phyloP scores from a whole-genome alignment of 1,140 invertebrate species.

The Neuroterus valhalla region DNA sequence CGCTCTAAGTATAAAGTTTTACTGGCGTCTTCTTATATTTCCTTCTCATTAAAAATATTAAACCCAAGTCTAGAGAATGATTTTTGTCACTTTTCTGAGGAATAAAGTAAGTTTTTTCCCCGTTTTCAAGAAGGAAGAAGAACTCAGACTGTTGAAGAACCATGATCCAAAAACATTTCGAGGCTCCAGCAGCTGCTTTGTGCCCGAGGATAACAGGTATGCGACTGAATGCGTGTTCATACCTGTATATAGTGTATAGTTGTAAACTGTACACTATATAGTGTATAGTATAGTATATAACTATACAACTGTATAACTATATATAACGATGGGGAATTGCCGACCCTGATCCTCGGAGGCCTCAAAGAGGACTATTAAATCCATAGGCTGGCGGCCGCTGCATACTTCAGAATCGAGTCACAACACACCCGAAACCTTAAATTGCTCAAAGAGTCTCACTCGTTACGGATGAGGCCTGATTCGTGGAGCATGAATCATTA shows the following conservation, averaged over 20 bases:
- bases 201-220: background rate
- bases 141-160: too few species aligned
- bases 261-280: background rate
- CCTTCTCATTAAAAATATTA: too few species aligned
- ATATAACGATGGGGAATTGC: background rate
- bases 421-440: conserved; percentile 19
- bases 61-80: too few species aligned
- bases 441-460: conserved; percentile 21
- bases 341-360: conserved; percentile 12
- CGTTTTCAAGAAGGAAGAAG: too few species aligned
- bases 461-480: background rate
- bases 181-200: conserved; percentile 19
- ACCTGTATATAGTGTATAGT: background rate
- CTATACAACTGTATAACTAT: background rate
- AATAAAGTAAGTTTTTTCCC: too few species aligned
- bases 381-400: conserved; percentile 12
- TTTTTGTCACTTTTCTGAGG: too few species aligned
- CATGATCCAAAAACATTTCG: too few species aligned
- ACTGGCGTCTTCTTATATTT: too few species aligned
- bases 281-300: background rate
- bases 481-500: conserved; percentile 24
- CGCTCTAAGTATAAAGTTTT: too few species aligned
- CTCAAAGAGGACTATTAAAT: conserved; percentile 28
- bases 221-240: background rate
- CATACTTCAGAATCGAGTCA: conserved; percentile 12